phyloP scores from a whole-genome alignment of 2,113 vertebrate species.

The Pycnonotus jocosus region DNA sequence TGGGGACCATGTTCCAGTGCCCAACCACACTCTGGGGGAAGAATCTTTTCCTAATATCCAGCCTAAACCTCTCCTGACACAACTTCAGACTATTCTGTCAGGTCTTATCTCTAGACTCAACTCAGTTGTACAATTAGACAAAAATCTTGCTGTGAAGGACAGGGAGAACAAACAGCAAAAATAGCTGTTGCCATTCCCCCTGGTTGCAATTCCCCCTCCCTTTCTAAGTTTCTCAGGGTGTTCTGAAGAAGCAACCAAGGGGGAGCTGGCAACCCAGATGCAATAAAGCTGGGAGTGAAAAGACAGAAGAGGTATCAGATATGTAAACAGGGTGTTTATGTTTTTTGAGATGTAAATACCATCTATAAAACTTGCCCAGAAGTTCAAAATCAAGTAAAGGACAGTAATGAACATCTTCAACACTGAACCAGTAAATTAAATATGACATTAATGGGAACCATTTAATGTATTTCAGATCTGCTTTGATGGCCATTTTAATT shows the following conservation, averaged over 20 bases:
- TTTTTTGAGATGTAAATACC: constrained; percentile 31
- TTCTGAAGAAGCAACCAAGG: not conserved
- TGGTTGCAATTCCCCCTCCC: not conserved
- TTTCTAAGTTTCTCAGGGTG: not conserved
- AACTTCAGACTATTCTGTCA: not conserved
- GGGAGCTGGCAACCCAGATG: not conserved
- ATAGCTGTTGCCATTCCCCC: not conserved
- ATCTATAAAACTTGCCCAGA: constrained; percentile 35
- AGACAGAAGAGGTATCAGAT: not conserved
- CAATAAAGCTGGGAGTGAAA: not conserved
- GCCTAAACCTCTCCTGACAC: not conserved
- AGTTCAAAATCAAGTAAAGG: constrained; percentile 27
- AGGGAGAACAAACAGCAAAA: not conserved
- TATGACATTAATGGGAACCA: constrained; percentile 64
- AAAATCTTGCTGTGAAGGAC: not conserved
- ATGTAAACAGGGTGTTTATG: not conserved
- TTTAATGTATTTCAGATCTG: constrained; percentile 50
- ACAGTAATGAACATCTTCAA: constrained; percentile 54
- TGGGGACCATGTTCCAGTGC: not conserved
- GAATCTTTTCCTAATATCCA: not conserved
- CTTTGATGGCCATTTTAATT: constrained; percentile 72
- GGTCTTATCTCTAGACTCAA: not conserved
- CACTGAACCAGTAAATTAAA: constrained; percentile 55
- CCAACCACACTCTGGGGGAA: accelerated
- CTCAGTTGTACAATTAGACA: not conserved